phyloP scores from a whole-genome alignment of 2,888 invertebrate genomes.

The Amiota mariae region DNA sequence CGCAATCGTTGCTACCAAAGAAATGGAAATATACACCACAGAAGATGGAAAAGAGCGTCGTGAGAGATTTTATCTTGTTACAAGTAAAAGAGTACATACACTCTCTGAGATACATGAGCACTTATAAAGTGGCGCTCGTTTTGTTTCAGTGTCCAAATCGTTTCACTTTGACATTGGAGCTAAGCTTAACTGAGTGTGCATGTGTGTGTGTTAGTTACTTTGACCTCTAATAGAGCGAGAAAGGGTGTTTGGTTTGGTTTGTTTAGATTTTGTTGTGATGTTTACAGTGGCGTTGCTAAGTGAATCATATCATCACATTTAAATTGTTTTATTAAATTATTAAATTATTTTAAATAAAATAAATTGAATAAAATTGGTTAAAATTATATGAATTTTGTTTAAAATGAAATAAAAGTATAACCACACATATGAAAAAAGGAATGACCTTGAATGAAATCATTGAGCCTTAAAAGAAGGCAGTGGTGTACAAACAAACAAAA shows the following conservation, averaged over 20 bases:
- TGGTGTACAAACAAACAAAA: too few relatives aligned
- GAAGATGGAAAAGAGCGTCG: background rate
- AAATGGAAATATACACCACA: background rate
- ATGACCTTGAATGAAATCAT: background rate
- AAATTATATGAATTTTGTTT: background rate
- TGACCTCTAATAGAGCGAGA: conserved; percentile 2
- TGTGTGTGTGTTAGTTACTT: background rate
- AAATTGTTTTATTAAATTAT: background rate
- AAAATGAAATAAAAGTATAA: background rate
- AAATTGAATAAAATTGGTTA: background rate
- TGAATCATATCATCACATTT: background rate
- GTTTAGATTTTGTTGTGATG: background rate
- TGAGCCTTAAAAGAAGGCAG: background rate
- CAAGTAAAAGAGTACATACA: too few relatives aligned
- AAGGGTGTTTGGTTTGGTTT: background rate
- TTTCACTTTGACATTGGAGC: conserved; percentile 7
- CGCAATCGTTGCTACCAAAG: background rate
- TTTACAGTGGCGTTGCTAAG: background rate
- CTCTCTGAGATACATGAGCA: too few relatives aligned
- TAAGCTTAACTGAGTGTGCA: background rate
- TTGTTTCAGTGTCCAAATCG: background rate
- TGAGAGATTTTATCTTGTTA: too few relatives aligned
- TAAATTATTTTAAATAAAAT: too few relatives aligned
- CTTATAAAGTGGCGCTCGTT: background rate
- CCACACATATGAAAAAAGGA: background rate